Conservation (phyloP, 2,888 invertebrate species). For the Brassicogethes aeneus region DNA sequence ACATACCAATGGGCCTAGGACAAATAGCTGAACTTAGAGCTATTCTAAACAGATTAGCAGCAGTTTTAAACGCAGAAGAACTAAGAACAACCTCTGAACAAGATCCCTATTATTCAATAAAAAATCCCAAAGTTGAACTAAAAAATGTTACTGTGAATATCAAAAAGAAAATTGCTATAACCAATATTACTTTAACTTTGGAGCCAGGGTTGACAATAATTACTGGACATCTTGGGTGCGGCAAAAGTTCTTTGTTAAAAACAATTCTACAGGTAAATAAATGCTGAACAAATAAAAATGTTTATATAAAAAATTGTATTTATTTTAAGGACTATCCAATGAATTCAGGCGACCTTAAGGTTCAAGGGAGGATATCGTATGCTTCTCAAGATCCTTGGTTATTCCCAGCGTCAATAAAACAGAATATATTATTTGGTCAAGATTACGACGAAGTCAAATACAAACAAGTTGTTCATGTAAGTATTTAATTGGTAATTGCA, state of each 20-base stretch:
- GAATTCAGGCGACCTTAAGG: slow-evolving; percentile 31
- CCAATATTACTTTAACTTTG: slow-evolving; percentile 39
- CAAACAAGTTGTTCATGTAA: slow-evolving; percentile 45
- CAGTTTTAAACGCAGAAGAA: slow-evolving; percentile 44
- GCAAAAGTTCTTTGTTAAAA: slow-evolving; percentile 47
- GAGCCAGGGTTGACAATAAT: slow-evolving; percentile 44
- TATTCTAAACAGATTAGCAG: slow-evolving; percentile 59
- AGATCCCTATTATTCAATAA: slow-evolving; percentile 19
- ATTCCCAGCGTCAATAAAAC: slow-evolving; percentile 52
- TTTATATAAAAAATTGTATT: slow-evolving; percentile 30
- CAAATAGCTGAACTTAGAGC: slow-evolving; percentile 70
- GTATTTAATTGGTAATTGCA: slow-evolving; percentile 51
- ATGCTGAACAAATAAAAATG: slow-evolving; percentile 24
- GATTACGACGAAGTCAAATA: slow-evolving; percentile 48
- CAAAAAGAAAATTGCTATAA: slow-evolving; percentile 32
- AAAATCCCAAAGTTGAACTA: slow-evolving; percentile 19
- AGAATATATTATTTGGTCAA: slow-evolving; percentile 71
- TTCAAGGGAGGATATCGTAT: slow-evolving; percentile 47
- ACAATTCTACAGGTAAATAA: slow-evolving; percentile 26
- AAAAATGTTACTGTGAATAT: slow-evolving; percentile 22
- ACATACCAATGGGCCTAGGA: slow-evolving; percentile 76
- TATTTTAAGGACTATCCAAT: slow-evolving; percentile 30
- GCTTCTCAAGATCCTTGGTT: slow-evolving; percentile 57
- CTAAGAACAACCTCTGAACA: slow-evolving; percentile 16
- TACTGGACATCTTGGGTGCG: slow-evolving; percentile 58